phyloP scores from a whole-genome alignment of 2,888 invertebrate species.

The Therioaphis trifolii region DNA sequence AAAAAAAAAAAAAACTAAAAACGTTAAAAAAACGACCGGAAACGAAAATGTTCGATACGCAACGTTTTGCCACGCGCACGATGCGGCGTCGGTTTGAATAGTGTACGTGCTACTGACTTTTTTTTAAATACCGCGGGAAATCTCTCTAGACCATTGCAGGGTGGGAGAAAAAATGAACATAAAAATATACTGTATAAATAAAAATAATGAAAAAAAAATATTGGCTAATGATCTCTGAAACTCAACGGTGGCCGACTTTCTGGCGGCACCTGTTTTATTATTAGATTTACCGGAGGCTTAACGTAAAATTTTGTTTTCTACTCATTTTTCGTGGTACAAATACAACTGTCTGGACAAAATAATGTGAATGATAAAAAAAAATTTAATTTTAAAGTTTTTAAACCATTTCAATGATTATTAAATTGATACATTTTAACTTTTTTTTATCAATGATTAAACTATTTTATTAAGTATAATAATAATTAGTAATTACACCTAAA shows the following conservation, averaged over 20 bases:
- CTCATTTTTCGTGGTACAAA: not conserved
- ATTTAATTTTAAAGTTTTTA: no score
- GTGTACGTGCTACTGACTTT: slow-evolving; percentile 21
- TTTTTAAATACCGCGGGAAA: slow-evolving; percentile 60
- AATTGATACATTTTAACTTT: no score
- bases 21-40: slow-evolving; percentile 21
- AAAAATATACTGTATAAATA: slow-evolving; percentile 61
- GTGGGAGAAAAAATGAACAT: slow-evolving; percentile 61
- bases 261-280: slow-evolving; percentile 59
- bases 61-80: slow-evolving; percentile 50
- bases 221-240: slow-evolving; percentile 61
- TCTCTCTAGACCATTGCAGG: not conserved
- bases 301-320: slow-evolving; percentile 30
- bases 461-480: no score
- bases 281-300: slow-evolving; percentile 61
- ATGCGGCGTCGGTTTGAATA: slow-evolving; percentile 44
- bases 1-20: not conserved
- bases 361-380: no score
- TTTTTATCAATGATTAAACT: no score
- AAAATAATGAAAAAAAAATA: slow-evolving; percentile 58
- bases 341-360: not conserved
- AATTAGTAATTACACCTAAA: no score
- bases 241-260: slow-evolving; percentile 60
- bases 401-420: no score
- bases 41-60: slow-evolving; percentile 33